A percentile compares a stretch with the other conserved stretches of the same genome.
Conservation (phyloP, 2,888 invertebrate genomes). For the Amitus sp. region DNA sequence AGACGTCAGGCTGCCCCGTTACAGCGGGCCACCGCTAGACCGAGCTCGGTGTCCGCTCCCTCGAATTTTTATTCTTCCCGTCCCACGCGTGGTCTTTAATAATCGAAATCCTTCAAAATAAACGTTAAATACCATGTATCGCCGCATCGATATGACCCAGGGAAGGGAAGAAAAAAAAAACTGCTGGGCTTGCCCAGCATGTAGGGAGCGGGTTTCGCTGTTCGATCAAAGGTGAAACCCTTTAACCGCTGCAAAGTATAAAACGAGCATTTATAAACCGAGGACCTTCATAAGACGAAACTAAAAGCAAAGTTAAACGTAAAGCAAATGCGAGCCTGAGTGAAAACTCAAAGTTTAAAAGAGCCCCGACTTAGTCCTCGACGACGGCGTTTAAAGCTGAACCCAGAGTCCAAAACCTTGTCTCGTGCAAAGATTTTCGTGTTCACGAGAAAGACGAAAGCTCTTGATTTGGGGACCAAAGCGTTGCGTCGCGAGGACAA, state of each 20-base stretch:
- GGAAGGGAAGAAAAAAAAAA: conserved; percentile 18
- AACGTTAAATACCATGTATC: conserved; percentile 2
- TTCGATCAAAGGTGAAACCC: conserved; percentile 61
- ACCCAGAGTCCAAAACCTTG: too few species aligned
- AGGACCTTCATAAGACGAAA: neutral
- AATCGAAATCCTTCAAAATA: conserved; percentile 5
- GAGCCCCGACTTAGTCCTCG: conserved; percentile 24
- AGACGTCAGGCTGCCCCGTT: conserved; percentile 65
- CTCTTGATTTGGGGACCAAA: neutral
- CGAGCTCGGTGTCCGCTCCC: conserved; percentile 60
- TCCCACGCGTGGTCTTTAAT: conserved; percentile 3
- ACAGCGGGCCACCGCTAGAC: conserved; percentile 64
- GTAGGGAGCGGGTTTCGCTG: conserved; percentile 59
- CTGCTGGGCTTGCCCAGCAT: conserved; percentile 7
- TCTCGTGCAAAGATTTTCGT: too few species aligned
- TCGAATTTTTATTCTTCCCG: conserved; percentile 32
- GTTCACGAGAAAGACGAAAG: too few species aligned
- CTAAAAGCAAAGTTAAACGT: conserved; percentile 6
- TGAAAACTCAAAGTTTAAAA: conserved; percentile 33
- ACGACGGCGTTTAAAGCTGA: neutral
- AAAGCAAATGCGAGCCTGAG: conserved; percentile 30
- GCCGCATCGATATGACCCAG: neutral
- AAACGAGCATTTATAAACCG: neutral
- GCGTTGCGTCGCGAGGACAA: conserved; percentile 26
- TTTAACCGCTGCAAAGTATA: conserved; percentile 54